Evolutionary conservation across 2,797 vertebrate species (phyloP), one percentile per base, ranked within the genome.

Genomic region (Epinephelus malabaricus): DNA sequence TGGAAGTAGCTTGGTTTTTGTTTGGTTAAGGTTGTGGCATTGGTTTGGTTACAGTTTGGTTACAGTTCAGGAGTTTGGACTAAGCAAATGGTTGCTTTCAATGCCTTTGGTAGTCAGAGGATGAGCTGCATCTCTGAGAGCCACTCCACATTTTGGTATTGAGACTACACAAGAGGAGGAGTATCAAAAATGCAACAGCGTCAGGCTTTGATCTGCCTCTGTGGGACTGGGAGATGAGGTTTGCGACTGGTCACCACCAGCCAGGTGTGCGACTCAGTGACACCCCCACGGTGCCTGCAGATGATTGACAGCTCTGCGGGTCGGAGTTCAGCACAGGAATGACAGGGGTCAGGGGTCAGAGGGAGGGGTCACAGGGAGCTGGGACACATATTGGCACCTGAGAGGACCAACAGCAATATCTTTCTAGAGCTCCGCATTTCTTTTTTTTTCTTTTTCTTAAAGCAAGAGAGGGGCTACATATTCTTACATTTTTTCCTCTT

Each of bases 381-480:
- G 92, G 93, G 92, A 95, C 93, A 94, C 86, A 88, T 90, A 91
- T 93, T 92, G 94, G 95, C 94, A 95, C 93, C 94, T 91, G 88
- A 91, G 93, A 93, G 90, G 93, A 94, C 94, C 94, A 94, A 95
- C 86, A 86, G 82, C 91, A 92, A 92, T 89, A 93, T 85, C 93
- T 93, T 93, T 93, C 90, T 84, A 91, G 76, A 91, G 90, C 92
- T 93, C 91, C 81, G 79, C 78, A 6, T 45, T 55, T 92, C 92
- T 92, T 92, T 47, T 43, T n/a, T 6, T 47, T 17, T 47, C 18
- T 60, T 47, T 60, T 88, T 34, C 34, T 90, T 91, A 95, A 96
- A 95, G 94, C 94, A 95, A 94, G 92, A 94, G 91, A 95, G 94
- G 92, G 94, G 95, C 95, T 95, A 95, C 95, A 95, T 95, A 91